Conservation (phyloP, 2,888 invertebrate genomes). For the Fissipunctia ypsillon region DNA sequence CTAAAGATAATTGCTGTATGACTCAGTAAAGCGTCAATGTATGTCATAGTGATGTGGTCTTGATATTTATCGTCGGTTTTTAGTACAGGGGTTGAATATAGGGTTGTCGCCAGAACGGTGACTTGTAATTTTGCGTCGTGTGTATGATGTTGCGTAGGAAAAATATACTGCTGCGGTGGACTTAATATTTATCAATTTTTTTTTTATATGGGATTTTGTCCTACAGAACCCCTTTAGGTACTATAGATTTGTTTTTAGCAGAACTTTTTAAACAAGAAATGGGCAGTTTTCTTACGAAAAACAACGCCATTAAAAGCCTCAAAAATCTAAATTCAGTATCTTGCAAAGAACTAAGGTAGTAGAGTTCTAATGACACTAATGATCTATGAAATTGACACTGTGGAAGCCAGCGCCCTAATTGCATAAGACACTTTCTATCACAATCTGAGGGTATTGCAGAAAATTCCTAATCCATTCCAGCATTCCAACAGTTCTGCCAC, state of each 20-base stretch:
- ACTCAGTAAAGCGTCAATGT: constrained; percentile 62
- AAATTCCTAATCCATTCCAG: no score
- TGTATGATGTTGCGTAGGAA: constrained; percentile 75
- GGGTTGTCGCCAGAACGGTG: constrained; percentile 89
- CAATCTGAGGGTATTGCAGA: no score
- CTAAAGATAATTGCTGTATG: fast-evolving
- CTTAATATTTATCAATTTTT: constrained; percentile 71
- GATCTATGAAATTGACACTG: neutral
- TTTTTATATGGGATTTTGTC: constrained; percentile 51
- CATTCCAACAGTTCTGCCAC: no score
- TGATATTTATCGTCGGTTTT: constrained; percentile 32
- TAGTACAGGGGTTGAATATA: constrained; percentile 76
- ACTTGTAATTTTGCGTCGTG: constrained; percentile 84
- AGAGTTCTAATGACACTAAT: no score
- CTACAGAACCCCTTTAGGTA: neutral
- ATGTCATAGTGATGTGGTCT: constrained; percentile 34
- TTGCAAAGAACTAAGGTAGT: no score
- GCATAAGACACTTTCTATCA: neutral
- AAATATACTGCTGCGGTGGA: constrained; percentile 75
- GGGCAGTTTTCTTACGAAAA: neutral
- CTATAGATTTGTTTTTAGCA: neutral
- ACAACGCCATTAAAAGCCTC: no score
- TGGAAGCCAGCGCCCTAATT: no score
- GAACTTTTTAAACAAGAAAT: neutral
- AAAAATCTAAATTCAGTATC: neutral